Evolutionary conservation across 2,113 vertebrate species (phyloP).

Genomic region (human): GRCh38 chrX:39430501-39431000

Average conservation of each 20-base stretch:
- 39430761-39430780: not conserved
- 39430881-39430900: not conserved
- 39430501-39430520: too few relatives aligned
- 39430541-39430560: too few relatives aligned
- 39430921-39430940: slow-evolving; percentile 54
- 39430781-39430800: not conserved
- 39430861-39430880: not conserved
- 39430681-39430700: slow-evolving; percentile 20
- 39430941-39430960: slow-evolving; percentile 73
- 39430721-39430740: not conserved
- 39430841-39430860: not conserved
- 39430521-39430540: too few relatives aligned
- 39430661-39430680: not conserved
- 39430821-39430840: not conserved
- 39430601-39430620: not conserved
- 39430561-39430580: too few relatives aligned
- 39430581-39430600: not conserved
- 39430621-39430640: not conserved
- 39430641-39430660: not conserved
- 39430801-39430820: not conserved
- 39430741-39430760: not conserved
- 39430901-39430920: not conserved
- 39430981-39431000: slow-evolving; percentile 81
- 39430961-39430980: slow-evolving; percentile 65
- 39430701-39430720: not conserved